Evolutionary conservation across 2,888 invertebrate genomes (phyloP).

Genomic region (Ctena decussata): DNA sequence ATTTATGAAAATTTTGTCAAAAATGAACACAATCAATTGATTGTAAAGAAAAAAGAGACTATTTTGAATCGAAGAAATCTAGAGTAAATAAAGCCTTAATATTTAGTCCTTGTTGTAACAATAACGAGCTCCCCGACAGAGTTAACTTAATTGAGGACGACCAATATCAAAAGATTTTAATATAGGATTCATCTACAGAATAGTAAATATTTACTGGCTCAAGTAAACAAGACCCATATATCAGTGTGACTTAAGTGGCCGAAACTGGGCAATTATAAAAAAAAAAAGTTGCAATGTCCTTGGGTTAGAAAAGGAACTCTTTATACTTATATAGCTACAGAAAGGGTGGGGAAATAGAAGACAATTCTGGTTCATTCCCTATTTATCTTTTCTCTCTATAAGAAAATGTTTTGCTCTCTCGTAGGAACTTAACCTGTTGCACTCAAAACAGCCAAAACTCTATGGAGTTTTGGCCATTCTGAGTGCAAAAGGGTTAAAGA

Average conservation of each 20-base stretch:
- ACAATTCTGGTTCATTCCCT: too few species aligned
- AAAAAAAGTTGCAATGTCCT: too few species aligned
- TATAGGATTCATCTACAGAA: not conserved
- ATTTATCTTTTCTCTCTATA: too few species aligned
- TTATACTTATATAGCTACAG: too few species aligned
- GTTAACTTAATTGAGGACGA: constrained; percentile 38
- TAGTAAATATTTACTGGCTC: constrained; percentile 29
- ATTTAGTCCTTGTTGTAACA: not conserved
- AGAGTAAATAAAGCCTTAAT: constrained; percentile 9
- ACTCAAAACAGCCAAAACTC: too few species aligned
- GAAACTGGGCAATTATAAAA: too few species aligned
- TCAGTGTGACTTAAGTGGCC: not conserved
- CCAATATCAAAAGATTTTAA: constrained; percentile 47
- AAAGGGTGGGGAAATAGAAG: too few species aligned
- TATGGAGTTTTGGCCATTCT: too few species aligned
- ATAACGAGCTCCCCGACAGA: constrained; percentile 1
- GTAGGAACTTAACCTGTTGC: too few species aligned
- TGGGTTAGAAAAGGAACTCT: too few species aligned
- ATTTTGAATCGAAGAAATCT: not conserved
- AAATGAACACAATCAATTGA: not conserved
- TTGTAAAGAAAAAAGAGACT: constrained; percentile 4
- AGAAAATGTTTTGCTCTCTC: too few species aligned
- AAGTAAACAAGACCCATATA: constrained; percentile 34
- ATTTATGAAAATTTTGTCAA: constrained; percentile 33
- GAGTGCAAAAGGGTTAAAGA: too few species aligned